A percentile compares a stretch with the other conserved stretches of the same genome.
phyloP scores from a whole-genome alignment of 1,140 invertebrate species.

The Drosophila punjabiensis region DNA sequence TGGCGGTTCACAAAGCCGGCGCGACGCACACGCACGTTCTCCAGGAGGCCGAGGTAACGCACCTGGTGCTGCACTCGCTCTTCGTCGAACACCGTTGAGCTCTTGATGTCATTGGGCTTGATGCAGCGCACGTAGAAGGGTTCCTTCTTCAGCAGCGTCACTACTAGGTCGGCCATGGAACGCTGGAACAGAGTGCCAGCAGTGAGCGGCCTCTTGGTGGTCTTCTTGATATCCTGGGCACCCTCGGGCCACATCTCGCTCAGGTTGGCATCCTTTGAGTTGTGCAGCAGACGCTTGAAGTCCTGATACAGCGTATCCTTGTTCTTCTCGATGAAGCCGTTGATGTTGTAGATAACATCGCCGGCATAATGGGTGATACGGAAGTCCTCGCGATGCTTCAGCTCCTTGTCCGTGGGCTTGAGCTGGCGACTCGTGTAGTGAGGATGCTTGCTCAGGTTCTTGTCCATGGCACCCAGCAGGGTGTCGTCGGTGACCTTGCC shows the following conservation, averaged over 20 bases:
- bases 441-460: slow-evolving; percentile 93
- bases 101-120: slow-evolving; percentile 97
- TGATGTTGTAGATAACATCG: slow-evolving; percentile 96
- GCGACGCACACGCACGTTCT: slow-evolving; percentile 96
- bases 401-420: slow-evolving; percentile 92
- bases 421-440: slow-evolving; percentile 96
- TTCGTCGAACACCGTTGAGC: slow-evolving; percentile 89
- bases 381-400: slow-evolving; percentile 94
- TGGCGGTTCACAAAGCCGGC: slow-evolving; percentile 97
- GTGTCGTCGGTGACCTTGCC: slow-evolving; percentile 97
- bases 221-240: slow-evolving; percentile 95
- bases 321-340: slow-evolving; percentile 98
- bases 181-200: slow-evolving; percentile 97
- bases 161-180: slow-evolving; percentile 96
- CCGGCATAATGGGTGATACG: slow-evolving; percentile 97
- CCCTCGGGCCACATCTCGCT: slow-evolving; percentile 98
- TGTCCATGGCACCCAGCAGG: slow-evolving; percentile 96
- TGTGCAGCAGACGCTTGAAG: slow-evolving; percentile 96
- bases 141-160: slow-evolving; percentile 95
- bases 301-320: slow-evolving; percentile 98
- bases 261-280: slow-evolving; percentile 91
- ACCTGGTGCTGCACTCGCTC: slow-evolving; percentile 95
- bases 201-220: slow-evolving; percentile 96
- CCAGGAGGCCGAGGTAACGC: slow-evolving; percentile 94
- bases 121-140: slow-evolving; percentile 98